phyloP scores from a whole-genome alignment of 2,113 vertebrate species.

The Antennarius striatus region DNA sequence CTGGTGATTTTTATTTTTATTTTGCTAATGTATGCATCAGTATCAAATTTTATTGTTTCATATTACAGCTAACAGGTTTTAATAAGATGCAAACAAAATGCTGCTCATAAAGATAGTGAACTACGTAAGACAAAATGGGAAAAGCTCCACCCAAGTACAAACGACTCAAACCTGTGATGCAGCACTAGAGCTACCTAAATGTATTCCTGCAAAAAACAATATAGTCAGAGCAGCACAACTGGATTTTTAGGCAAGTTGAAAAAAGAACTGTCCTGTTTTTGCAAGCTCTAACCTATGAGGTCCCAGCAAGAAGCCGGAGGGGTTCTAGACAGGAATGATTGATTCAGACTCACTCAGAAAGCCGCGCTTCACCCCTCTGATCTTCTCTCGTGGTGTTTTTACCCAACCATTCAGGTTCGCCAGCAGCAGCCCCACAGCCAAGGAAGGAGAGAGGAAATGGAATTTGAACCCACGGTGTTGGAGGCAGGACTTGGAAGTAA shows the following conservation, averaged over 20 bases:
- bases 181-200: no score
- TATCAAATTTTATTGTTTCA: no score
- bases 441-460: not conserved
- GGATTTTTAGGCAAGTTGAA: no score
- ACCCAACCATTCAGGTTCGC: not conserved
- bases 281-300: not conserved
- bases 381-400: not conserved
- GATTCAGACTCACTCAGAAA: constrained; percentile 13
- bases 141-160: no score
- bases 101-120: not conserved
- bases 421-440: not conserved
- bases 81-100: not conserved
- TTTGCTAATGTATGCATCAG: no score
- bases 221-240: no score
- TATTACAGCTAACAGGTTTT: not conserved
- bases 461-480: constrained; percentile 3
- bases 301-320: not conserved
- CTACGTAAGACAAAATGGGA: no score
- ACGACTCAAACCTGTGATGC: no score
- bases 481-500: not conserved
- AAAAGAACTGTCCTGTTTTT: not conserved
- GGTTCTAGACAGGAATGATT: not conserved
- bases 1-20: no score
- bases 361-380: not conserved
- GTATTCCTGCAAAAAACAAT: no score